Base-by-base conservation (phyloP, 2,888 invertebrate genomes). In the Cheilosia impressa region DNA sequence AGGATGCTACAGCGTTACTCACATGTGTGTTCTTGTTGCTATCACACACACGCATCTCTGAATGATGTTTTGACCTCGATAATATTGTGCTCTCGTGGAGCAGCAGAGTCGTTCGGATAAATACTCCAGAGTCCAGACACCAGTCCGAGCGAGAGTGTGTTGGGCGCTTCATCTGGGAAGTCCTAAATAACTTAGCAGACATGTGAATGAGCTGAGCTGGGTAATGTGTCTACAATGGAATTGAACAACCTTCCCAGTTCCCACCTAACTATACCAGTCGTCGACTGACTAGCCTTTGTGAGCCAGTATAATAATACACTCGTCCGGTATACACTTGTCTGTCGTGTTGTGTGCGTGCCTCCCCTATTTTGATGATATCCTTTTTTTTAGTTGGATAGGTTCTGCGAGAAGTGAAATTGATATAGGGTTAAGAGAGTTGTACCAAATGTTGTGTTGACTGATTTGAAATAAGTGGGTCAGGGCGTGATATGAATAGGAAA, bases 111-210 rank as follows among this genome's bases (percentile, higher is more conserved):
- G n/a, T 34, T 43, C 58, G 31, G n/a, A 34, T 47, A 13, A 15
- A 47, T 66, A 19, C 27, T 27, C 6, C 27, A 24, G 24, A 4
- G 24, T 27, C 2, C 27, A 27, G 27, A 7, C 63, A 17, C 34
- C 9, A 38, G 13, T 38, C 13, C 38, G 17, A 17, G 17, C 31
- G 45, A 17, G 17, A 34, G 27, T 10, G 45, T 41, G 10, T 38
- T 38, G 38, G 38, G 13, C 19, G 27, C 55, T 50, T 69, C 50
- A 71, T 78, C 57, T 52, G 60, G 65, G 71, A 71, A 60, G 72
- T 43, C 62, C 55, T 66, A 68, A 77, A 77, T 72, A 82, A 77
- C 77, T 82, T 72, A 55, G 43, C 24, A 82, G 77, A 77, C 71
- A 60, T 72, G 38, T 38, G 38, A 38, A 4, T 2, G 38, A 38